phyloP scores from a whole-genome alignment of 2,113 vertebrate genomes.

The Rhadina sibilatrix region DNA sequence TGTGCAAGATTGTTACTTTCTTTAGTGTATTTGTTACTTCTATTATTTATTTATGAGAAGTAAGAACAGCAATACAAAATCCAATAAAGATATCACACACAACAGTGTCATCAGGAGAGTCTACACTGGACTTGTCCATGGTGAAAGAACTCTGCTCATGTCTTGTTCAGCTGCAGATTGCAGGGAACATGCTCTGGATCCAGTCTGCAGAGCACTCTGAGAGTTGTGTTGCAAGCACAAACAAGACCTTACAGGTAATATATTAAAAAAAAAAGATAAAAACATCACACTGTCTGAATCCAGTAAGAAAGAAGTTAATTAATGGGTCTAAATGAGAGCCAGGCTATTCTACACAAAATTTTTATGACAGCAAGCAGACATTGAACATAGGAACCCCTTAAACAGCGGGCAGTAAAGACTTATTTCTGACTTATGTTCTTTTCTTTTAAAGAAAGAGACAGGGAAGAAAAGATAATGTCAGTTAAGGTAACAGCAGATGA shows the following conservation, averaged over 20 bases:
- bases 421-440: not conserved
- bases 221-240: not conserved
- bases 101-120: not conserved
- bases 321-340: not conserved
- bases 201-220: not conserved
- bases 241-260: not conserved
- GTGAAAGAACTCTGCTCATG: not conserved
- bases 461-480: slow-evolving; percentile 5
- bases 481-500: slow-evolving; percentile 22
- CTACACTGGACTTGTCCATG: not conserved
- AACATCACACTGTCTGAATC: not conserved
- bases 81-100: not conserved
- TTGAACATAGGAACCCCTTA: not conserved
- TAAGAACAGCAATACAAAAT: not conserved
- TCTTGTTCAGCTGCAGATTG: not conserved
- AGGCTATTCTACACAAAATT: not conserved
- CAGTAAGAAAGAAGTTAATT: not conserved
- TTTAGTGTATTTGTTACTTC: not conserved
- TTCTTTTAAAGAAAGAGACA: not conserved
- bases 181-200: not conserved
- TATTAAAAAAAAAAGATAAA: not conserved
- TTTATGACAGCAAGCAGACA: not conserved
- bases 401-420: not conserved
- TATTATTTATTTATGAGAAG: not conserved
- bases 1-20: not conserved